A percentile compares a stretch with the other conserved stretches of the same genome.
phyloP scores from a whole-genome alignment of 2,113 vertebrate genomes.

The Forbesichthys agassizii region DNA sequence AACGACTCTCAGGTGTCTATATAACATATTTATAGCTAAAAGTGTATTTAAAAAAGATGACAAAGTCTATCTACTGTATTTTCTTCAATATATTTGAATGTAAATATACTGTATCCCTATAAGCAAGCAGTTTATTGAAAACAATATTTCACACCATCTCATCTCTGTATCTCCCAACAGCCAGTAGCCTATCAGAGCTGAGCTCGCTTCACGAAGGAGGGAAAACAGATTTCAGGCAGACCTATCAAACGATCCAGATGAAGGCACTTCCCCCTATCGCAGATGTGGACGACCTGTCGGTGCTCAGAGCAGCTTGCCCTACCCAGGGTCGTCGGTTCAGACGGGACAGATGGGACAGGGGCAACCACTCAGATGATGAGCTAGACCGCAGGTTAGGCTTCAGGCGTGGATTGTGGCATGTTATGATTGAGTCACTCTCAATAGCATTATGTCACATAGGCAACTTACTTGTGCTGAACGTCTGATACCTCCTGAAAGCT shows the following conservation, averaged over 20 bases:
- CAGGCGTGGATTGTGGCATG: background rate
- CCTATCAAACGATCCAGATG: constrained; percentile 85
- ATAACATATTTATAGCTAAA: no score
- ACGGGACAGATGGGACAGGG: constrained; percentile 69
- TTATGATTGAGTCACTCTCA: no score
- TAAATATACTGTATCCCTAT: background rate
- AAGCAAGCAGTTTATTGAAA: background rate
- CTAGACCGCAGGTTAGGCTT: constrained; percentile 65
- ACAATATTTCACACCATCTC: background rate
- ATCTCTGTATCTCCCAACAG: constrained; percentile 66
- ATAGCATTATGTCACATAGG: no score
- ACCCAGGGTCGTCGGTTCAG: constrained; percentile 71
- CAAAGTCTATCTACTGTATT: background rate
- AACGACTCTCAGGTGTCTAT: background rate
- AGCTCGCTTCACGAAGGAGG: constrained; percentile 93
- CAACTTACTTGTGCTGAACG: no score
- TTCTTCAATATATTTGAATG: background rate
- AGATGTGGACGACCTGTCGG: constrained; percentile 77
- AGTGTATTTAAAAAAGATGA: background rate
- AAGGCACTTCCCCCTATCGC: constrained; percentile 84
- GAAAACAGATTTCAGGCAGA: constrained; percentile 82
- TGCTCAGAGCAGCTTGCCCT: constrained; percentile 75
- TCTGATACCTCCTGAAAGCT: no score
- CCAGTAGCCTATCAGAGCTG: constrained; percentile 92
- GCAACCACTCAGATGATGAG: constrained; percentile 66